These are phyloP conservation scores for Hypolimnas misippus DNA, from an alignment of 2,888 invertebrate species.

Conservation along the genomic window DNA sequence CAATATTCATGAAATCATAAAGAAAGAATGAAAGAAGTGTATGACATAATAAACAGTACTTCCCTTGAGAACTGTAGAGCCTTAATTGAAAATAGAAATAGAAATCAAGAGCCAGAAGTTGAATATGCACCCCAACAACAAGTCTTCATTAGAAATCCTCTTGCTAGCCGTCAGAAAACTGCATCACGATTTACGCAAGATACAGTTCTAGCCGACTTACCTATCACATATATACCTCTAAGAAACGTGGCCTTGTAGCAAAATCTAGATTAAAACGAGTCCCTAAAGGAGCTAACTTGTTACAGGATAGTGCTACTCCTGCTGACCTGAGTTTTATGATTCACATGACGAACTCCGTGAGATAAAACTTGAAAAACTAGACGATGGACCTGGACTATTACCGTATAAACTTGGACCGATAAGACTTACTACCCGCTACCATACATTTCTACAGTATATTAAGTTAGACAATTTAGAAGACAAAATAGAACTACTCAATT, in stretches of 20 bases:
- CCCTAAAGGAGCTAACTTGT: constrained; percentile 36
- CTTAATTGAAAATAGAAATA: constrained; percentile 30
- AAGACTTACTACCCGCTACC: constrained; percentile 20
- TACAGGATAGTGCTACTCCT: constrained; percentile 35
- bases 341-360: constrained; percentile 34
- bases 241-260: constrained; percentile 37
- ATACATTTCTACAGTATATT: constrained; percentile 13
- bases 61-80: constrained; percentile 26
- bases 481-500: constrained; percentile 15
- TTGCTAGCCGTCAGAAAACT: constrained; percentile 29
- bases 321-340: no score
- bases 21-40: constrained; percentile 38
- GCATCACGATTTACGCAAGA: constrained; percentile 33
- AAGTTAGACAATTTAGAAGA: constrained; percentile 14
- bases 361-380: constrained; percentile 41
- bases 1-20: constrained; percentile 42
- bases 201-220: constrained; percentile 34
- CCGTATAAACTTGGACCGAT: constrained; percentile 43
- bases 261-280: constrained; percentile 37
- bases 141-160: constrained; percentile 35
- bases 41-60: constrained; percentile 40
- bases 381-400: constrained; percentile 42
- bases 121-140: constrained; percentile 36
- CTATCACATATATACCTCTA: constrained; percentile 39
- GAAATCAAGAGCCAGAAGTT: constrained; percentile 33